Evolutionary conservation across 2,113 vertebrate genomes (phyloP).

Genomic region (Hystrix cristata): DNA sequence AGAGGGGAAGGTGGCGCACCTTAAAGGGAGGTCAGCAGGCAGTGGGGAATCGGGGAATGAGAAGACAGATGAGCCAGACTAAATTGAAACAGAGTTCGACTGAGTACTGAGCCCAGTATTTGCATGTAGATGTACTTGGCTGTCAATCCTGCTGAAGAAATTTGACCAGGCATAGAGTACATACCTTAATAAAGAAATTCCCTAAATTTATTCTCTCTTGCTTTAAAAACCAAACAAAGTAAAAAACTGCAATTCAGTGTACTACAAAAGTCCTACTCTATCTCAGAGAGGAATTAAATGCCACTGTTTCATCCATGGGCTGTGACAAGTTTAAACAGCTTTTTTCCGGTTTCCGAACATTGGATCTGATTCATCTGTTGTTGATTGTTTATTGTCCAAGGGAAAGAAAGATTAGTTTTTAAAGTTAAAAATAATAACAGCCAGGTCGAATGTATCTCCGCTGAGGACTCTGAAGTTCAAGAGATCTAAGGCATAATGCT

Average conservation of each 20-base stretch:
- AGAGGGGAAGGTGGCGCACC: neutral
- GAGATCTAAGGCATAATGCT: slow-evolving; percentile 37
- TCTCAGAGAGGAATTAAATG: slow-evolving; percentile 46
- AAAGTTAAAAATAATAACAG: slow-evolving; percentile 63
- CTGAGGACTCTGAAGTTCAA: slow-evolving; percentile 40
- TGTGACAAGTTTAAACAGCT: slow-evolving; percentile 47
- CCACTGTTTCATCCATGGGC: slow-evolving; percentile 37
- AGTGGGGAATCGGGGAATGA: neutral
- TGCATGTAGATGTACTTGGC: slow-evolving; percentile 48
- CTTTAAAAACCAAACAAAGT: neutral
- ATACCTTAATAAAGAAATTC: slow-evolving; percentile 49
- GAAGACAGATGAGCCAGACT: slow-evolving; percentile 21
- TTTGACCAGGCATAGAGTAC: slow-evolving; percentile 26
- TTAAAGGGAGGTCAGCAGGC: neutral
- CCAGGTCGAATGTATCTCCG: slow-evolving; percentile 55
- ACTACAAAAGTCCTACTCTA: slow-evolving; percentile 18
- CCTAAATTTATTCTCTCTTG: neutral
- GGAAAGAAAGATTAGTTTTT: slow-evolving; percentile 50
- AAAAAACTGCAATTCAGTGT: neutral
- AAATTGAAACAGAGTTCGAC: slow-evolving; percentile 43
- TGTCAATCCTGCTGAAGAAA: slow-evolving; percentile 58
- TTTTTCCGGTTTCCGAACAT: slow-evolving; percentile 57
- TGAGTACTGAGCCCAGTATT: neutral
- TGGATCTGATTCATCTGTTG: slow-evolving; percentile 55
- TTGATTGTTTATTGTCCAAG: slow-evolving; percentile 47